These are phyloP conservation scores for Yoshiicerus persimilis DNA, from an alignment of 1,140 invertebrate species.

Conservation along the genomic window DNA sequence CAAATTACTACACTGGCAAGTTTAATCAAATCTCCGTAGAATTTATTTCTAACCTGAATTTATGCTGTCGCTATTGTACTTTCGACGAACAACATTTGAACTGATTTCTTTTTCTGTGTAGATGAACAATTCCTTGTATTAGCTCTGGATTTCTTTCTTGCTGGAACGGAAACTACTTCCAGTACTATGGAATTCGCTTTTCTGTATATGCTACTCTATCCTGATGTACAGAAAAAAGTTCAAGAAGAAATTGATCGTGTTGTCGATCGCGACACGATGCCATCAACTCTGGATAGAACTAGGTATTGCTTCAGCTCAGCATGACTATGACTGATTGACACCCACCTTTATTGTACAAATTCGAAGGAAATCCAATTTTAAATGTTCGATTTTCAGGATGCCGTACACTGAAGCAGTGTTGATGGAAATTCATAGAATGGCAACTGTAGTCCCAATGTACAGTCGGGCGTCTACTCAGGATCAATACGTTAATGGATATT, in stretches of 20 bases:
- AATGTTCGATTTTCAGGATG: constrained; percentile 31
- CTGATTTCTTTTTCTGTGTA: not conserved
- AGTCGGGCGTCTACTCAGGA: constrained; percentile 25
- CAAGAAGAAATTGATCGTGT: constrained; percentile 57
- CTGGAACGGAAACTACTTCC: constrained; percentile 63
- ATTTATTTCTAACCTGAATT: not conserved
- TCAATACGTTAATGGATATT: constrained; percentile 25
- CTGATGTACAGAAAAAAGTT: constrained; percentile 56
- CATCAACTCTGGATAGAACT: constrained; percentile 14
- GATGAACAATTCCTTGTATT: constrained; percentile 23
- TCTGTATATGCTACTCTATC: constrained; percentile 56
- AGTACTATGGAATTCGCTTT: constrained; percentile 55
- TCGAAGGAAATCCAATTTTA: constrained; percentile 44
- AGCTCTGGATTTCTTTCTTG: constrained; percentile 57
- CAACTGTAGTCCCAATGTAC: constrained; percentile 38
- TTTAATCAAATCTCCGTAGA: not conserved
- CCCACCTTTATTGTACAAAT: not conserved
- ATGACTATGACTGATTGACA: constrained; percentile 10
- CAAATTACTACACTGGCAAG: constrained; percentile 40
- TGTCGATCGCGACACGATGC: constrained; percentile 24
- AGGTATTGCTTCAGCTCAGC: not conserved
- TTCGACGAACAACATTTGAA: not conserved
- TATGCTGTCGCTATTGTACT: not conserved
- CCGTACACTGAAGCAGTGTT: constrained; percentile 54
- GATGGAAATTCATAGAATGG: constrained; percentile 52